Percentiles rank a stretch among this genome's conserved stretches.
These are phyloP conservation scores for Autographa pulchrina DNA, from an alignment of 2,888 invertebrate genomes.

Conservation along the genomic window DNA sequence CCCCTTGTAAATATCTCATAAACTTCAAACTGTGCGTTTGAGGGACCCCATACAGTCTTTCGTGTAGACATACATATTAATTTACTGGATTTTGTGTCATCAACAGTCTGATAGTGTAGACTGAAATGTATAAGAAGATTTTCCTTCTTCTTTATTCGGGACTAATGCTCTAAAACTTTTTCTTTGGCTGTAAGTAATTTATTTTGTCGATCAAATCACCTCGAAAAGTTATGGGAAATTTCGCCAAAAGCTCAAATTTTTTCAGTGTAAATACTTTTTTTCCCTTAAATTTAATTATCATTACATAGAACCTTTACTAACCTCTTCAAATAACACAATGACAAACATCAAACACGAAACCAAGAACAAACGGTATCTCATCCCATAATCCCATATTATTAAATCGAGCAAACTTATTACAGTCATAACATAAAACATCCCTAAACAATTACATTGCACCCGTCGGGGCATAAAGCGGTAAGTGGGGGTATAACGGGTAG, in stretches of 20 bases:
- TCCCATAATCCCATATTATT: conserved; percentile 70
- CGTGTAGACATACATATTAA: not conserved
- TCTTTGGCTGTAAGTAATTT: no score
- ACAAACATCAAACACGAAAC: conserved; percentile 12
- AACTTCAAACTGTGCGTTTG: conserved; percentile 43
- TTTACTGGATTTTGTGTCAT: not conserved
- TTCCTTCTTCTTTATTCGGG: not conserved
- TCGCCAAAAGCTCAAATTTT: no score
- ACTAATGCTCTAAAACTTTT: no score
- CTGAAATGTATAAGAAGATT: not conserved
- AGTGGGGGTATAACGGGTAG: conserved; percentile 76
- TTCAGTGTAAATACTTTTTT: no score
- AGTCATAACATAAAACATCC: conserved; percentile 76
- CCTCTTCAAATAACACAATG: no score
- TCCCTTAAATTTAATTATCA: not conserved
- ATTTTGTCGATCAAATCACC: no score
- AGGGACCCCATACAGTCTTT: conserved; percentile 6
- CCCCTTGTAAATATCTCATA: conserved; percentile 65
- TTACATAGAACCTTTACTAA: not conserved
- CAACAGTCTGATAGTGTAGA: not conserved
- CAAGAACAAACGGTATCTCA: conserved; percentile 11
- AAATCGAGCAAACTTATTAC: conserved; percentile 64
- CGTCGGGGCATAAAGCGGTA: conserved; percentile 77
- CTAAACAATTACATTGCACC: conserved; percentile 84
- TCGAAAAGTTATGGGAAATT: no score